Evolutionary conservation across 2,888 invertebrate genomes (phyloP).

Genomic region (Hirtodrosophila alboralis): DNA sequence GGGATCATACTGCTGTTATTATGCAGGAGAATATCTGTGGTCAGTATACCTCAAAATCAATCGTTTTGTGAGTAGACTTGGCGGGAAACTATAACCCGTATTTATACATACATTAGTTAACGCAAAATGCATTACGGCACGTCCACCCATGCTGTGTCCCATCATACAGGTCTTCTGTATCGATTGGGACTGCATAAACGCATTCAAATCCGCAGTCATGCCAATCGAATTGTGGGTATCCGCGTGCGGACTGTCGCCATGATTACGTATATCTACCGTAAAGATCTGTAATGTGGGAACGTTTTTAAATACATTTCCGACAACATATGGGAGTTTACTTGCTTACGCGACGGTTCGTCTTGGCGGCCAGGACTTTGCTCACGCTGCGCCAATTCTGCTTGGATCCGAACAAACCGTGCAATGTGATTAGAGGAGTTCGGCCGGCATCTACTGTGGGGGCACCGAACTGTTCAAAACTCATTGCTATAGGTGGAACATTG

Average conservation of each 20-base stretch:
- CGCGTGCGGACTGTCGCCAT: slow-evolving; percentile 95
- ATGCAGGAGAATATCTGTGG: too few relatives aligned
- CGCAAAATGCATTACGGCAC: slow-evolving; percentile 93
- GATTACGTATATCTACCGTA: slow-evolving; percentile 95
- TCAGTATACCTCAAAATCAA: too few relatives aligned
- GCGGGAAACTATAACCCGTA: too few relatives aligned
- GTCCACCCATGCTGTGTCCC: slow-evolving; percentile 99
- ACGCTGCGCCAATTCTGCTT: slow-evolving; percentile 94
- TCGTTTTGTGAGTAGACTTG: too few relatives aligned
- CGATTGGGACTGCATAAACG: slow-evolving; percentile 85
- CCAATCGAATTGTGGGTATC: slow-evolving; percentile 89
- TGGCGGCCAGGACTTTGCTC: slow-evolving; percentile 87
- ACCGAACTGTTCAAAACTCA: slow-evolving; percentile 89
- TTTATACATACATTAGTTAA: slow-evolving; percentile 87
- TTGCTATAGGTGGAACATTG: slow-evolving; percentile 85
- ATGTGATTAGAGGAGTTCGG: slow-evolving; percentile 89
- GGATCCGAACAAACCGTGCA: slow-evolving; percentile 94
- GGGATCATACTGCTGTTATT: too few relatives aligned
- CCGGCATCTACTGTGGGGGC: slow-evolving; percentile 77
- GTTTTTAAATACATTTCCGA: neutral
- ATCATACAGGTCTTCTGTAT: slow-evolving; percentile 86
- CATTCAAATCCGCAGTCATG: slow-evolving; percentile 90
- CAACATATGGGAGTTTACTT: neutral
- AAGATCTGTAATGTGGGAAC: slow-evolving; percentile 62
- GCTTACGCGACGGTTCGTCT: slow-evolving; percentile 86